Evolutionary conservation across 2,113 vertebrate species (phyloP).

Genomic region (Epinephelus fuscoguttatus): DNA sequence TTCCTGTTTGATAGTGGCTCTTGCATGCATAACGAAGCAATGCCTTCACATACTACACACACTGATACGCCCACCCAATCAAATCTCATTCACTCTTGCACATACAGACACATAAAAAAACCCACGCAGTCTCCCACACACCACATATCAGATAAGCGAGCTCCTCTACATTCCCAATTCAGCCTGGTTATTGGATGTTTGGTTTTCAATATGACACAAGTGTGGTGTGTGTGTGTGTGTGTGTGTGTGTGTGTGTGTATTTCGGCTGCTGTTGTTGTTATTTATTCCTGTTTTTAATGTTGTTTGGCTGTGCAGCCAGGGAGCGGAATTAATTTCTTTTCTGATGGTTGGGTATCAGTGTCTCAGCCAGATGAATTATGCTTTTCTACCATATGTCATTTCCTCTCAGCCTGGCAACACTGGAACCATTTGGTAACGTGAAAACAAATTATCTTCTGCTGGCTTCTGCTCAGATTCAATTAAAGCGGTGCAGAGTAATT

Average conservation of each 20-base stretch:
- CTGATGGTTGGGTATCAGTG: conserved; percentile 80
- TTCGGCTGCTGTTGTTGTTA: conserved; percentile 77
- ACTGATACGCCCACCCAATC: conserved; percentile 76
- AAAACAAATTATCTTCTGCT: conserved; percentile 98
- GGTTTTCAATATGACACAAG: conserved; percentile 68
- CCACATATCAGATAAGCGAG: conserved; percentile 75
- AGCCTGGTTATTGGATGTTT: conserved; percentile 74
- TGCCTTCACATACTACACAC: conserved; percentile 65
- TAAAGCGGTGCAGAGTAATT: conserved; percentile 95
- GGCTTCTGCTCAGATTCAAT: conserved; percentile 97
- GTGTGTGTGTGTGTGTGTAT: conserved; percentile 43
- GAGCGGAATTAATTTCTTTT: conserved; percentile 85
- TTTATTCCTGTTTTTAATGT: conserved; percentile 83
- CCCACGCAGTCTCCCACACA: conserved; percentile 66
- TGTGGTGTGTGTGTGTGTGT: conserved; percentile 21
- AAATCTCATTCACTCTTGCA: conserved; percentile 74
- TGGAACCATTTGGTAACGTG: conserved; percentile 95
- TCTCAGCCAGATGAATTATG: conserved; percentile 85
- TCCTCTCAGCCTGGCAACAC: conserved; percentile 93
- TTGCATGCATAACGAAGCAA: conserved; percentile 66
- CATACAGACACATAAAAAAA: conserved; percentile 55
- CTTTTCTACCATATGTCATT: conserved; percentile 83
- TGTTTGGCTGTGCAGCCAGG: conserved; percentile 75
- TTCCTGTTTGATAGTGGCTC: conserved; percentile 70
- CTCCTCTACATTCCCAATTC: conserved; percentile 58